Conservation (phyloP, 2,797 vertebrate species). For the Phalloptychus januarius region DNA sequence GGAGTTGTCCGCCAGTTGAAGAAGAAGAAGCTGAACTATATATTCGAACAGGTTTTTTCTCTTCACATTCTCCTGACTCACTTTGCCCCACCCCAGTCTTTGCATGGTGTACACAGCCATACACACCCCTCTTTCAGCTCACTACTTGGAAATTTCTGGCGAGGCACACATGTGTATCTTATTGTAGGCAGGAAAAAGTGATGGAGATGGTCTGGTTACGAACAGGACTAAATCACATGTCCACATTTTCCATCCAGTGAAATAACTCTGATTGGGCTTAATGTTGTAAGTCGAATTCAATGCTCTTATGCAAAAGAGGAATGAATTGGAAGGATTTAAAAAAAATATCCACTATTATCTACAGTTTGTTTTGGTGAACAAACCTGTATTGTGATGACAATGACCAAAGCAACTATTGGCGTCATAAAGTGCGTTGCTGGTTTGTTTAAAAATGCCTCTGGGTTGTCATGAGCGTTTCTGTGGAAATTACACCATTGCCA, state of each 20-base stretch:
- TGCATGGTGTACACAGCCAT: conserved; percentile 29
- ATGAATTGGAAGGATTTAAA: background rate
- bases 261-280: background rate
- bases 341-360: background rate
- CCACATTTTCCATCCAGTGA: background rate
- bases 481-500: conserved; percentile 72
- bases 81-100: conserved; percentile 59
- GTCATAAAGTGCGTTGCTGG: conserved; percentile 60
- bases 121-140: conserved; percentile 33
- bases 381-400: conserved; percentile 25
- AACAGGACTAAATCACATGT: background rate
- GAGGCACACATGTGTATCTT: conserved; percentile 7
- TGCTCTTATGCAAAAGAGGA: background rate
- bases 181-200: conserved; percentile 24
- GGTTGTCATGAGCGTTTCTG: conserved; percentile 68
- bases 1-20: background rate
- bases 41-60: conserved; percentile 27
- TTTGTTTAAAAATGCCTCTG: conserved; percentile 68
- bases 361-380: background rate
- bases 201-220: conserved; percentile 17
- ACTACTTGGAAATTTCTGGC: conserved; percentile 38
- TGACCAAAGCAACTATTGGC: conserved; percentile 20
- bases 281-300: background rate
- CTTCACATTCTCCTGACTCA: conserved; percentile 27
- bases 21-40: background rate